Evolutionary conservation across 2,797 vertebrate species (phyloP), one percentile per base, ranked within the genome.

Genomic region (Cyprinella venusta): DNA sequence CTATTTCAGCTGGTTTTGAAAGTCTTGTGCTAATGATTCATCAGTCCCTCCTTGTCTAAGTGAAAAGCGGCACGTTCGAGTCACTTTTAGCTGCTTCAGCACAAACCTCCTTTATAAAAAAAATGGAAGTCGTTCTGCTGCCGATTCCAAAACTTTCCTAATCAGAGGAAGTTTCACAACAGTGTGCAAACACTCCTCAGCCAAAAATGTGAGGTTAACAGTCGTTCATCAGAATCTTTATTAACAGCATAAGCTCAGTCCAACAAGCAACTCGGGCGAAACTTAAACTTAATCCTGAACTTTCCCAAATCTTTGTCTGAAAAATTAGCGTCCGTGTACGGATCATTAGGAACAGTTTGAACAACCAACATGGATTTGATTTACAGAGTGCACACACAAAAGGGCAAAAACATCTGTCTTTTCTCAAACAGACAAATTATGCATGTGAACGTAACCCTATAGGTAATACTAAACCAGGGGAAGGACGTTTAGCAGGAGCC

Each of bases 111-210:
- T 76, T 82, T 48, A 13, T 78, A 50, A 68, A 81, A 40, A 40
- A 40, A 15, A 83, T 87, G 79, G 56, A 77, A 83, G 84, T 81
- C 18, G n/a, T 70, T 70, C 61, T 78, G 63, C 36, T 85, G 68
- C 50, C 42, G 54, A 86, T 69, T 84, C 65, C 79, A 82, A 77
- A 45, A 61, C 77, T 88, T 88, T 87, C 81, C 70, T 71, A 85
- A 84, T 87, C 83, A 85, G 70, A 82, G 85, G 87, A 88, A 87
- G 84, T 88, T 88, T 80, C 87, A 84, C 70, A 88, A 88, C 64
- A 82, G 64, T 52, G 65, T 30, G 45, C 72, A 81, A 80, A 67
- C 61, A 75, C 38, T 86, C 74, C 63, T 83, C 40, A 64, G 76
- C 50, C 64, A 54, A 40, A 24, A 63, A 38, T 71, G 63, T 36